Base-by-base conservation (phyloP, 2,888 invertebrate genomes). In the Lysandra bellargus region DNA sequence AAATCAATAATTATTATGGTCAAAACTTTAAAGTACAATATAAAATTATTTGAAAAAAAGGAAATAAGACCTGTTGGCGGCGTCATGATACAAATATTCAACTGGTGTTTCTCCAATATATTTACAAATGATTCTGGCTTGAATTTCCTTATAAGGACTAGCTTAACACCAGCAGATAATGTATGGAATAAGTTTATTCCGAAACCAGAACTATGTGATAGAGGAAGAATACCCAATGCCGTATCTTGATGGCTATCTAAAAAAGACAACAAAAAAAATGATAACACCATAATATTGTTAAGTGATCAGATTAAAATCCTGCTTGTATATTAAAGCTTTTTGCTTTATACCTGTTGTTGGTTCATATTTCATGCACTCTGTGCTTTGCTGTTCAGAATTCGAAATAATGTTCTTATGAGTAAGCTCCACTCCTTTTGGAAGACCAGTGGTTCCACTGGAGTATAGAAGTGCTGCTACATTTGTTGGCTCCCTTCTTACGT, bases 381-480 rank as follows among this genome's bases (percentile, higher is more conserved):
- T 83, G 81, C 87, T 87, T 78, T 91, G 91, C 72, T 93, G 93
- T 80, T 87, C 83, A 82, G 85, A 86, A 84, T 96, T 96, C 0
- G 95, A 86, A 2, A 95, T 86, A 3, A 96, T 80, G 87, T 95
- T 96, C 75, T 83, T 87, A 88, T 97, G 96, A 0, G 96, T 95
- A 0, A 97, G 86, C 85, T 96, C 94, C 0, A 97, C 97, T 7
- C 97, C 97, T 92, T 97, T 97, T 0, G 97, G 96, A 23, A 97
- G 83, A 0, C 98, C 98, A 0, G 98, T 98, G 0, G 98, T 98
- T 5, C 97, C 97, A 87, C 98, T 98, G 4, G 98, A 98, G 91
- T 97, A 98, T 0, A 97, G 97, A 82, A 98, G 85, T 44, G 97
- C 87, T 0, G 95, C 95, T 2, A 96, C 88, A 84, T 97, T 97